phyloP scores from a whole-genome alignment of 2,113 vertebrate genomes.

The Trogon surrucura region DNA sequence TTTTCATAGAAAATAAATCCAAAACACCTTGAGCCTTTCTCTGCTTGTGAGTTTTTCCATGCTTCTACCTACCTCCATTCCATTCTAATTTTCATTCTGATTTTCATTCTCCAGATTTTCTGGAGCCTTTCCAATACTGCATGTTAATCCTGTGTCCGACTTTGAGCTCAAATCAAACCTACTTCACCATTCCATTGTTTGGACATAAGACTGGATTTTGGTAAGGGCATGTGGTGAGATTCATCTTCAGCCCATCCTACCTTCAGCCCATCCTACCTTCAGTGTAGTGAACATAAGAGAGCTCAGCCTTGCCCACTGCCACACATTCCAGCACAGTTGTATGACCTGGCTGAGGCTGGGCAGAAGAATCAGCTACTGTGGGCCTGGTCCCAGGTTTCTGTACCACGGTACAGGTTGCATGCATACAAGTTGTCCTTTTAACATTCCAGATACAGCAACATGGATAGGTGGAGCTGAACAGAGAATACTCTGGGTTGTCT shows the following conservation, averaged over 20 bases:
- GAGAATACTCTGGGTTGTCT: background rate
- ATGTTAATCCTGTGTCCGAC: background rate
- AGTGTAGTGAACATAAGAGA: background rate
- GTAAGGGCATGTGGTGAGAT: background rate
- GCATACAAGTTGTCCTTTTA: background rate
- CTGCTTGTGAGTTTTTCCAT: background rate
- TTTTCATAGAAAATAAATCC: background rate
- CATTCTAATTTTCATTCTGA: background rate
- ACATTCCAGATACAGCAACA: background rate
- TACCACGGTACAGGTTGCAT: background rate
- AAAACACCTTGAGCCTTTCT: background rate
- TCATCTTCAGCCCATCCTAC: background rate
- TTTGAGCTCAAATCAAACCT: background rate
- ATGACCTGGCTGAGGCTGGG: background rate
- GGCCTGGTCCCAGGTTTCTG: background rate
- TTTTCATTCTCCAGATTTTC: background rate
- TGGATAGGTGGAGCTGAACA: rapidly evolving
- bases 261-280: background rate
- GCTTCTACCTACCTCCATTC: background rate
- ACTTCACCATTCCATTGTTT: background rate
- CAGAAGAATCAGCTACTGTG: background rate
- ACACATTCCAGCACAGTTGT: background rate
- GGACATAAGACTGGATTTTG: rapidly evolving
- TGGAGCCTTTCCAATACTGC: background rate
- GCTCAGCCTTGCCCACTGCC: background rate